A percentile compares a stretch with the other conserved stretches of the same genome.
Conservation (phyloP, 1,140 invertebrate species). For the Xylocopa sonorina region DNA sequence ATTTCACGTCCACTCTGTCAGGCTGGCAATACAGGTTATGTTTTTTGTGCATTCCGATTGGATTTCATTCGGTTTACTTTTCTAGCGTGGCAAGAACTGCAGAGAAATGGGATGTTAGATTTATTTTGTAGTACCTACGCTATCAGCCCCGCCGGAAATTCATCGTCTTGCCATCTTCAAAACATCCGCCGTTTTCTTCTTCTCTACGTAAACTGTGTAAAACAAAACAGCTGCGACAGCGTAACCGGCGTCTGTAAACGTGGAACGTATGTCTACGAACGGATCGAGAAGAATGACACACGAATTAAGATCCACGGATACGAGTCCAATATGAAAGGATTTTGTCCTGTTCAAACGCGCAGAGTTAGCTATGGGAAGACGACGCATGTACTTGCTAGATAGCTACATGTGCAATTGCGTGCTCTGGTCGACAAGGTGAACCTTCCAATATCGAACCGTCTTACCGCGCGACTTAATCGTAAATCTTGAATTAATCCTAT, state of each 20-base stretch:
- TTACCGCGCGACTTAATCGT: constrained; percentile 49
- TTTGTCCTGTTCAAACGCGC: constrained; percentile 54
- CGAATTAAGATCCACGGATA: constrained; percentile 53
- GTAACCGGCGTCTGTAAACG: neutral
- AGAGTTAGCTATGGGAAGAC: neutral
- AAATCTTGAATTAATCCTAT: constrained; percentile 13
- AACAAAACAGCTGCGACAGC: neutral
- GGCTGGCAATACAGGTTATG: neutral
- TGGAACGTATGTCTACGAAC: neutral
- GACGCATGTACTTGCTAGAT: constrained; percentile 28
- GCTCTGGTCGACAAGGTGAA: constrained; percentile 20
- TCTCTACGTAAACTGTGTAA: neutral
- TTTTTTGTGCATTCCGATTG: neutral
- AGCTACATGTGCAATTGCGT: neutral
- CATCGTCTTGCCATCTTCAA: neutral
- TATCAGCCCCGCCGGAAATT: neutral
- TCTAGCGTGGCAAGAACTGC: too few relatives aligned
- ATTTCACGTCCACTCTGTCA: neutral
- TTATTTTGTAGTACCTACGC: neutral
- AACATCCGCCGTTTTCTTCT: neutral
- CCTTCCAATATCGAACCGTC: constrained; percentile 47
- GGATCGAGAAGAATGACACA: constrained; percentile 1
- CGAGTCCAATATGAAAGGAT: constrained; percentile 61
- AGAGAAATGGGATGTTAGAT: neutral
- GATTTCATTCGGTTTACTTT: neutral